Base-by-base conservation (phyloP, 2,888 invertebrate species). In the Philopedon plagiatum region DNA sequence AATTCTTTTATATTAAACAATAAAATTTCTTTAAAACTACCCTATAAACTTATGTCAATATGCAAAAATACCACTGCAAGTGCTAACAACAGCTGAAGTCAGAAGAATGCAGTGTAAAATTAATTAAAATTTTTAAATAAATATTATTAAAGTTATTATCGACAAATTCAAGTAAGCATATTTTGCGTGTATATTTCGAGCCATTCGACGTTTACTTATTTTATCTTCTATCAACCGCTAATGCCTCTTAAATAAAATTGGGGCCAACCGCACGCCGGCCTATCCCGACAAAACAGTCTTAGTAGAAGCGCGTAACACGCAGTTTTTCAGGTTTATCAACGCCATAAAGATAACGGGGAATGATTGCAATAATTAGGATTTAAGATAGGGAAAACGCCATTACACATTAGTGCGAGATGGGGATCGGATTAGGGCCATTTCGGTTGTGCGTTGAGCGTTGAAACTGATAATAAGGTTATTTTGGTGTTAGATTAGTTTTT, bases 281-380 rank as follows among this genome's bases (percentile, higher is more conserved):
- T 46, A 46, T 46, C 46, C 46, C n/a, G 11, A 46, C n/a, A 23
- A n/a, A n/a, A 4, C 3, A 46, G 46, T 46, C 46, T 23, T 46
- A 46, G n/a, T 46, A 46, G 23, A 23, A 15, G 21, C 11, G 23
- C 46, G 46, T 23, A 46, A 46, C 46, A 46, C 46, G 46, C 46
- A 46, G n/a, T 46, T 46, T 46, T 46, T 46, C 46, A 46, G 23
- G 46, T 46, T 46, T 46, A 46, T 46, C 46, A 46, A 7, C 46
- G 39, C 46, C 7, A 46, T 46, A 46, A 46, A 46, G 46, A 46
- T 46, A 46, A 46, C 19, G 44, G 15, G 15, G 15, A 39, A 13
- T 15, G 39, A 39, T 39, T 39, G 39, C 39, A 39, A 39, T 39
- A 39, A 39, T 39, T 39, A 39, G 39, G 39, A 15, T 39, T 39